Percentiles rank a stretch among this genome's conserved stretches.
phyloP scores from a whole-genome alignment of 2,888 invertebrate species.

The Sphaerophoria rueppellii region DNA sequence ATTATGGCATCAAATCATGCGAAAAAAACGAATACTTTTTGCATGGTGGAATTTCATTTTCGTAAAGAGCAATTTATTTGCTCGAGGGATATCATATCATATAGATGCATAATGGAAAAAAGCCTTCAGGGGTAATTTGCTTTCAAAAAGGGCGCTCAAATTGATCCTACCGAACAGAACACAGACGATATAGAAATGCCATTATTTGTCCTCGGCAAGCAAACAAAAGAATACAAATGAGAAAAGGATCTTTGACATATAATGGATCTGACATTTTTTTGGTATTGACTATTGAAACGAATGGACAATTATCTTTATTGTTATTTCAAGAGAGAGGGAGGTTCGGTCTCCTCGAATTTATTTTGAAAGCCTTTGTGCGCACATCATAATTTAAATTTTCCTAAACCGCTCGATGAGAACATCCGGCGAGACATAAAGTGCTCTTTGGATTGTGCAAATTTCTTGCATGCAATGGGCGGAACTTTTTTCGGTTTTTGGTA shows the following conservation, averaged over 20 bases:
- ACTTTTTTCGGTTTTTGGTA: neutral
- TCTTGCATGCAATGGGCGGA: conserved; percentile 49
- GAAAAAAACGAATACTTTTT: conserved; percentile 22
- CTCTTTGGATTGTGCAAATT: conserved; percentile 17
- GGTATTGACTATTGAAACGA: conserved; percentile 49
- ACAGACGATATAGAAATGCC: conserved; percentile 26
- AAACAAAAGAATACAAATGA: neutral
- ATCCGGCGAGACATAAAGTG: conserved; percentile 46
- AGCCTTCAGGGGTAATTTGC: conserved; percentile 41
- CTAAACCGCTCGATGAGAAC: conserved; percentile 16
- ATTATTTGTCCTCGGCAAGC: conserved; percentile 36
- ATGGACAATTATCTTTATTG: conserved; percentile 44
- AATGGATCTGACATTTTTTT: conserved; percentile 65
- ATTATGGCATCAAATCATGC: conserved; percentile 68
- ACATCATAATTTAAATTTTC: conserved; percentile 60
- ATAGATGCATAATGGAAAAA: neutral
- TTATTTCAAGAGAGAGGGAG: conserved; percentile 47
- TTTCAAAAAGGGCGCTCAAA: conserved; percentile 51
- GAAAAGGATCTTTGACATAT: conserved; percentile 48
- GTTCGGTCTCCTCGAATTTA: conserved; percentile 14
- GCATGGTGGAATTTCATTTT: conserved; percentile 2
- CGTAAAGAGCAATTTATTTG: conserved; percentile 67
- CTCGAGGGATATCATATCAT: conserved; percentile 28
- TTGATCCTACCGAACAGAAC: neutral
- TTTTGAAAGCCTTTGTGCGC: conserved; percentile 42